These are phyloP conservation scores for Cynaeus angustus DNA, from an alignment of 2,888 invertebrate genomes.

Conservation along the genomic window DNA sequence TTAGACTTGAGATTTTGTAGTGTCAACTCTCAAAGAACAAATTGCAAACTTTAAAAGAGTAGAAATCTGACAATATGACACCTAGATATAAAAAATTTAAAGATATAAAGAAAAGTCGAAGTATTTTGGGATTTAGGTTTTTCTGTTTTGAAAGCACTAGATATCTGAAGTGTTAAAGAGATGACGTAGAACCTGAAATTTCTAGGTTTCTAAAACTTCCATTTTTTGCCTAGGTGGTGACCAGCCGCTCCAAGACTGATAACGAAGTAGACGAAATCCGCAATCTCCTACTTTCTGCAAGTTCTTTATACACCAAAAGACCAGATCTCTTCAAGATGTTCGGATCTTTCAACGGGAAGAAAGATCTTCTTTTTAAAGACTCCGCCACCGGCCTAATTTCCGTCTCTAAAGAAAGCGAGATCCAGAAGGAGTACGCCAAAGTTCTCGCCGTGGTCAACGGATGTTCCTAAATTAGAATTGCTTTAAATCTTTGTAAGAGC, in stretches of 20 bases:
- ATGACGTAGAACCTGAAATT: slow-evolving; percentile 15
- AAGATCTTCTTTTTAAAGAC: slow-evolving; percentile 74
- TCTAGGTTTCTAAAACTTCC: background rate
- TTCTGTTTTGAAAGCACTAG: too few species aligned
- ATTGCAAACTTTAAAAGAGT: too few species aligned
- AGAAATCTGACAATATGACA: too few species aligned
- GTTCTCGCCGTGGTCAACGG: slow-evolving; percentile 57
- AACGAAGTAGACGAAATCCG: slow-evolving; percentile 75
- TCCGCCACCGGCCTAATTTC: slow-evolving; percentile 71
- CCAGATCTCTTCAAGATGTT: slow-evolving; percentile 80
- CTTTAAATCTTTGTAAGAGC: background rate
- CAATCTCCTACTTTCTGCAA: slow-evolving; percentile 77
- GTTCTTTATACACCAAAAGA: slow-evolving; percentile 73
- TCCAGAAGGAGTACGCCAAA: slow-evolving; percentile 61
- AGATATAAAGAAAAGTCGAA: too few species aligned
- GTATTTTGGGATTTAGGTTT: too few species aligned
- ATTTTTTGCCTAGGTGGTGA: slow-evolving; percentile 66
- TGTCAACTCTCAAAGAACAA: too few species aligned
- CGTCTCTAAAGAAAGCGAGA: slow-evolving; percentile 62
- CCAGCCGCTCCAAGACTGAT: slow-evolving; percentile 68
- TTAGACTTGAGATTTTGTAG: too few species aligned
- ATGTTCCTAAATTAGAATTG: slow-evolving; percentile 51
- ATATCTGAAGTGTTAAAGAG: too few species aligned
- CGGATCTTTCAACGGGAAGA: slow-evolving; percentile 74
- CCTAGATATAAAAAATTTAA: too few species aligned